A percentile compares a stretch with the other conserved stretches of the same genome.
phyloP scores from a whole-genome alignment of 2,797 vertebrate genomes.

The Oreonectes daqikongensis region DNA sequence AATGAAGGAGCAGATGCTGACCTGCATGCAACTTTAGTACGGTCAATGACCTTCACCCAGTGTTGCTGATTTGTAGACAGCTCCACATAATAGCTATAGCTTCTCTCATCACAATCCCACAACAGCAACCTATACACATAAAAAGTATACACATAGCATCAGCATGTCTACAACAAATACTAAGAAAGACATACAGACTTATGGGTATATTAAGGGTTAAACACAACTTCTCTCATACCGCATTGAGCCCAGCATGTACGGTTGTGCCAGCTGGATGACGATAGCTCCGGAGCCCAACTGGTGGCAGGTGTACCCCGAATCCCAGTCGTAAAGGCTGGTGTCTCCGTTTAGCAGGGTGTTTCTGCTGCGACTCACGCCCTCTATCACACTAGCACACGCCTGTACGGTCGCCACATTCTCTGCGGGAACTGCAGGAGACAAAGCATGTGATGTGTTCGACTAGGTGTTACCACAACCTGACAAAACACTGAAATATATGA shows the following conservation, averaged over 20 bases:
- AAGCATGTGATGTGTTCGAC: not conserved
- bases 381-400: conserved; percentile 91
- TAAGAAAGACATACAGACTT: too few relatives aligned
- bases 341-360: conserved; percentile 96
- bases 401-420: conserved; percentile 93
- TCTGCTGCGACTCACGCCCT: conserved; percentile 94
- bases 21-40: conserved; percentile 91
- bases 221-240: conserved; percentile 70
- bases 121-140: conserved; percentile 82
- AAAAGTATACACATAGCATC: too few relatives aligned
- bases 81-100: conserved; percentile 96
- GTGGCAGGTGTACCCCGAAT: conserved; percentile 97
- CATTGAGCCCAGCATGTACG: conserved; percentile 88
- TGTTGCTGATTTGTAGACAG: conserved; percentile 94
- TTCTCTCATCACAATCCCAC: conserved; percentile 98
- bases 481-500: too few relatives aligned
- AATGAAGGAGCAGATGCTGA: conserved; percentile 63
- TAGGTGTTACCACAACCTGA: not conserved
- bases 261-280: conserved; percentile 95
- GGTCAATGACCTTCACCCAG: conserved; percentile 92
- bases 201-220: too few relatives aligned
- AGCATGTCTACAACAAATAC: too few relatives aligned
- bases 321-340: conserved; percentile 97
- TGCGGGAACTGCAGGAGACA: conserved; percentile 78
- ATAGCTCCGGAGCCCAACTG: conserved; percentile 96